Evolutionary conservation across 2,797 vertebrate species (phyloP).

Genomic region (Lacerta agilis): DNA sequence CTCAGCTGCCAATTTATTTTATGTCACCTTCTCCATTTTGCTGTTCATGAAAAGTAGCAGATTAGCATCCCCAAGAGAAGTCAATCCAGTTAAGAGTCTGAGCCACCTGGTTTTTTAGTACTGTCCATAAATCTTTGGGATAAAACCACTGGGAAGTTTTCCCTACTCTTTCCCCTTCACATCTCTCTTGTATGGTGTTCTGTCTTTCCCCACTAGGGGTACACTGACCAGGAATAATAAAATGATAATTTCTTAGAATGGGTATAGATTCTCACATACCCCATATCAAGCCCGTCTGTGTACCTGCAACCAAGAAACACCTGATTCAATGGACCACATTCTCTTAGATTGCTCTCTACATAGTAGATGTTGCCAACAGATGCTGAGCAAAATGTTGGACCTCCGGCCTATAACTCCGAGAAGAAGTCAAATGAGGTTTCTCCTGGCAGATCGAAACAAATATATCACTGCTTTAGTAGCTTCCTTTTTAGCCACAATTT

Average conservation of each 20-base stretch:
- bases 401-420: too few species aligned
- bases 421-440: too few species aligned
- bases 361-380: too few species aligned
- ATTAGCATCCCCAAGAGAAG: slow-evolving; percentile 31
- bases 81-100: neutral
- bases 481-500: too few species aligned
- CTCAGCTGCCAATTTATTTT: slow-evolving; percentile 22
- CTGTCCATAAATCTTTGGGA: neutral
- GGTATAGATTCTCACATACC: too few species aligned
- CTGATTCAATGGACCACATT: too few species aligned
- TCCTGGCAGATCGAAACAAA: too few species aligned
- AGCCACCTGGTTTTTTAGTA: slow-evolving; percentile 3
- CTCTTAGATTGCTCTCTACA: too few species aligned
- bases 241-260: neutral
- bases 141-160: neutral
- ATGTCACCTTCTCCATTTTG: slow-evolving; percentile 21
- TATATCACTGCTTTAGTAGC: too few species aligned
- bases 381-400: too few species aligned
- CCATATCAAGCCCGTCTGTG: too few species aligned
- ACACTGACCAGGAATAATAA: neutral
- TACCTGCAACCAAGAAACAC: too few species aligned
- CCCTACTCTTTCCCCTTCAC: neutral
- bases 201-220: neutral
- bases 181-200: slow-evolving; percentile 24
- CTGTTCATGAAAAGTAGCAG: slow-evolving; percentile 10